A percentile compares a stretch with the other conserved stretches of the same genome.
Conservation (phyloP, 2,113 vertebrate species). For the Astur gentilis region DNA sequence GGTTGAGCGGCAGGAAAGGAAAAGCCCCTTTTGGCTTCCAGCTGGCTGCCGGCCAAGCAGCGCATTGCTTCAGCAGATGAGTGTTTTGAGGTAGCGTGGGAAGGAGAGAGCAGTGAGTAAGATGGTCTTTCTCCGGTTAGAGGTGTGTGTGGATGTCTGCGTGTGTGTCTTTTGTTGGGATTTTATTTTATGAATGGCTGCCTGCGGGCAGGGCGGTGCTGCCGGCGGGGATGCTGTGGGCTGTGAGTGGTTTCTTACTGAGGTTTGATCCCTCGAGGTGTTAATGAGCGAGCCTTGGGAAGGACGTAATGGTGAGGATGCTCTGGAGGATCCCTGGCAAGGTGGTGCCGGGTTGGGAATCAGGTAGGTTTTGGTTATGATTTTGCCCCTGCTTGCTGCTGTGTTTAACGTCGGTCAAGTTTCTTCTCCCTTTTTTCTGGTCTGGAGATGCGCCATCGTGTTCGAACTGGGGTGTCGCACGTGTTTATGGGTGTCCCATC, state of each 20-base stretch:
- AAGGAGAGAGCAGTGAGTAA: conserved; percentile 67
- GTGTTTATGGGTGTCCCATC: neutral
- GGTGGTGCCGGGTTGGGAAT: neutral
- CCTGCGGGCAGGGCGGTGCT: neutral
- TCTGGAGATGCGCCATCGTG: fast-evolving
- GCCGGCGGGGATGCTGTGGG: neutral
- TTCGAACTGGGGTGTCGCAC: neutral
- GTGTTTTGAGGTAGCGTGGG: conserved; percentile 69
- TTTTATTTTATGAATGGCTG: conserved; percentile 26
- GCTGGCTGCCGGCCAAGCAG: conserved; percentile 72
- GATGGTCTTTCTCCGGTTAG: conserved; percentile 63
- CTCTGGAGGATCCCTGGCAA: neutral
- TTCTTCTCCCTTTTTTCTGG: neutral
- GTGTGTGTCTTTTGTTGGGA: neutral
- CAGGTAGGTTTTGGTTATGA: neutral
- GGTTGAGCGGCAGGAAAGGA: conserved; percentile 68
- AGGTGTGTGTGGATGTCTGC: conserved; percentile 39
- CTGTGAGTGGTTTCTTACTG: neutral
- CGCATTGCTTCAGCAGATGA: conserved; percentile 60
- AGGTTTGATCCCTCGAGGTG: neutral
- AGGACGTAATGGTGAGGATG: neutral
- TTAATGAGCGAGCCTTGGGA: neutral
- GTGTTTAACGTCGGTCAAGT: neutral
- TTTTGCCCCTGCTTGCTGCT: neutral
- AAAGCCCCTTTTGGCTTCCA: conserved; percentile 77